Base-by-base conservation (phyloP, 2,113 vertebrate genomes). In the Amphiprion ocellaris region DNA sequence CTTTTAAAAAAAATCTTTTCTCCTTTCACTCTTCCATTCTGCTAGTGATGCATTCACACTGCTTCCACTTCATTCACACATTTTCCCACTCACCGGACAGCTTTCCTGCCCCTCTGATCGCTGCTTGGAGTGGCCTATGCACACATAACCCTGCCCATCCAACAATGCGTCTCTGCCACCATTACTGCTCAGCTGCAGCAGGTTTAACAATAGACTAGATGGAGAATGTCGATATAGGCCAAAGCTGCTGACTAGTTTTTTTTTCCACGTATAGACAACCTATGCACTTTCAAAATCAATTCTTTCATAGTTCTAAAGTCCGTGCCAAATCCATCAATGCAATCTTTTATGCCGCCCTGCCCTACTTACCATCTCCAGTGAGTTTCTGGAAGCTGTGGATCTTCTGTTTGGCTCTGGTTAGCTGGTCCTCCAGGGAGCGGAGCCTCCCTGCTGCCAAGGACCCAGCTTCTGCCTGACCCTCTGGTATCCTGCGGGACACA, bases 391-490 rank as follows among this genome's bases (percentile, higher is more conserved):
- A 98, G 93, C 94, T 97, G 94, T 97, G 96, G 93, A 99, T 97
- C 95, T 99, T 96, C 94, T 98, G 96, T 94, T 99, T 99, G 95
- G 98, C 97, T 95, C 96, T 96, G 92, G 95, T 92, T 81, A 99
- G 96, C 92, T 99, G 97, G 62, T 98, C 97, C 89, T 98, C 97
- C 95, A 99, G 95, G 89, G 96, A 95, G 86, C 96, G 97, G 76
- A 99, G 94, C 83, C 96, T 95, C 92, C 96, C 97, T 58, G 95
- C 95, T 64, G 97, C 96, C 69, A 96, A 92, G 17, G 95, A 93
- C 14, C 96, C 96, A 37, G 94, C 96, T 64, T 98, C 97, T 72
- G 96, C 89, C 71, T 97, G 97, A 78, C 97, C 97, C 93, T 99
- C 98, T 82, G 98, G 97, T 96, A 99, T 97, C 93, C 98, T 99